These are phyloP conservation scores for Pherbina coryleti DNA, from an alignment of 2,888 invertebrate genomes.

Conservation along the genomic window DNA sequence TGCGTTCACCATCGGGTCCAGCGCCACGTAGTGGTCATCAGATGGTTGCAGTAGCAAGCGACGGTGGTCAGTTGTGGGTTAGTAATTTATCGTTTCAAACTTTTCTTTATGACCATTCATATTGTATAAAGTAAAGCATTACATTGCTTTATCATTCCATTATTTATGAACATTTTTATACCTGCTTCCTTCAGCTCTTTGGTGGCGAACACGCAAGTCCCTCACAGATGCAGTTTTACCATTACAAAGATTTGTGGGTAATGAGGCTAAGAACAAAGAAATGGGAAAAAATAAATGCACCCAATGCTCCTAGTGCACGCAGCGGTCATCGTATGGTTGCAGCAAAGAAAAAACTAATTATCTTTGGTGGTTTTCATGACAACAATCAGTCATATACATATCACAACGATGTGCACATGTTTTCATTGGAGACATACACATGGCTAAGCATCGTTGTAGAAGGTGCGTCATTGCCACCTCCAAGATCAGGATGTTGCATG, in stretches of 20 bases:
- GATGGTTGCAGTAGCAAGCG: slow-evolving; percentile 79
- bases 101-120: neutral
- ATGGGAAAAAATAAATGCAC: slow-evolving; percentile 86
- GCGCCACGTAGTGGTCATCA: slow-evolving; percentile 93
- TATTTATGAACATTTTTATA: neutral
- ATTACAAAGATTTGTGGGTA: slow-evolving; percentile 93
- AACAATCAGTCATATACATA: slow-evolving; percentile 89
- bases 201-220: slow-evolving; percentile 95
- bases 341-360: slow-evolving; percentile 81
- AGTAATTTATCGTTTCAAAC: slow-evolving; percentile 16
- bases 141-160: no score
- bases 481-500: slow-evolving; percentile 82
- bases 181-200: slow-evolving; percentile 71
- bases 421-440: slow-evolving; percentile 82
- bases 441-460: slow-evolving; percentile 81
- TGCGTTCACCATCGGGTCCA: slow-evolving; percentile 87
- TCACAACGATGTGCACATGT: slow-evolving; percentile 87
- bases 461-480: slow-evolving; percentile 77
- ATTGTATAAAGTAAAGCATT: no score
- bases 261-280: slow-evolving; percentile 80
- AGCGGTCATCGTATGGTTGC: slow-evolving; percentile 92
- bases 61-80: slow-evolving; percentile 78
- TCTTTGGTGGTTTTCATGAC: slow-evolving; percentile 95
- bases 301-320: slow-evolving; percentile 85
- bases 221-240: slow-evolving; percentile 91